Base-by-base conservation (phyloP, 2,113 vertebrate genomes). In the Ramphastos sulfuratus region DNA sequence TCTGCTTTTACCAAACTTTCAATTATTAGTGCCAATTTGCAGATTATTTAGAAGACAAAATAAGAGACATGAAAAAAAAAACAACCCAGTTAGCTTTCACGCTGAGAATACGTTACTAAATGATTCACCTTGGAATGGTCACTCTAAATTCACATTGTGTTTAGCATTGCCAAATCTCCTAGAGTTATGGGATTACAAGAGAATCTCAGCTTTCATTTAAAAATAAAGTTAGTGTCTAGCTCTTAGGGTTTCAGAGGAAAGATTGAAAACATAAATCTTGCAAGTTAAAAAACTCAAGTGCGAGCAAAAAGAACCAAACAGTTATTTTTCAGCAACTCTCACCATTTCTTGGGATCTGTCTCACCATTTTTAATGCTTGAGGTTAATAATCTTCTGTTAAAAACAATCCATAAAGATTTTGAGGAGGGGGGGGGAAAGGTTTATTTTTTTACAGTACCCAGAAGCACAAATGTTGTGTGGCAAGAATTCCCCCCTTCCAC, bases 91-190 rank as follows among this genome's bases (percentile, higher is more conserved):
- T 93, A 65, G 85, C 80, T 95, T 78, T 83, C 82, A 69, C 28
- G 58, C 65, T 48, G 69, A 83, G 82, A 69, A 89, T 72, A 88
- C 58, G 88, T 44, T 61, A 61, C 50, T 50, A 78, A 95, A 90
- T 79, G 82, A 94, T 91, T 96, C 95, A 95, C 95, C 93, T 96
- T 95, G 96, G 93, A 96, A 95, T 81, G 94, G 87, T 73, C 90
- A 87, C 44, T 94, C 76, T 77, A 77, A 89, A 94, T 91, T 95
- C 73, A 69, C 63, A 84, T 28, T 78, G 65, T 77, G 35, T 92
- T 95, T 80, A 94, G 89, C 76, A 77, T 31, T 95, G 91, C 91
- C 91, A 93, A 90, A 87, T 85, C 79, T 92, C 60, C 71, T 63
- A 58, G 82, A 91, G 82, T 95, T 89, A 69, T 59, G 66, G 82